Evolutionary conservation across 2,888 invertebrate species (phyloP), one percentile per base, ranked within the genome.

Genomic region (Tillus elongatus): DNA sequence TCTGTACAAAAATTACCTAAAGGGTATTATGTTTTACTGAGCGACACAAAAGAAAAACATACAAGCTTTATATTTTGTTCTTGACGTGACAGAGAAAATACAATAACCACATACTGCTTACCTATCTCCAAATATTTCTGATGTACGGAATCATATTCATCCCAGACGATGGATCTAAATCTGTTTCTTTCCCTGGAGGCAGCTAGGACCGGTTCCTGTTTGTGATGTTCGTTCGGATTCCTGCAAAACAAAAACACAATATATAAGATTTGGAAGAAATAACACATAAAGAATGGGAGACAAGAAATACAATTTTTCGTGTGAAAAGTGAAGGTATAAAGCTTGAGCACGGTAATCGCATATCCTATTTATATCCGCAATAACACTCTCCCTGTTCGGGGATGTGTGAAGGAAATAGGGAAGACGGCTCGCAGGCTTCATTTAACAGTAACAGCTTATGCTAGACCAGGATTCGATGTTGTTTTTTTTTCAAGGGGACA

Each of bases 61-160:
- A n/a, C n/a, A n/a, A n/a, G n/a, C n/a, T n/a, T n/a, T n/a, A n/a
- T n/a, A n/a, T n/a, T n/a, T n/a, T n/a, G n/a, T n/a, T n/a, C n/a
- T n/a, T n/a, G n/a, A n/a, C n/a, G n/a, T n/a, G n/a, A n/a, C n/a
- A n/a, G n/a, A n/a, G n/a, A n/a, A n/a, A n/a, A n/a, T n/a, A n/a
- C n/a, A n/a, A n/a, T n/a, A n/a, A n/a, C n/a, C n/a, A n/a, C n/a
- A n/a, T n/a, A n/a, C n/a, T n/a, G n/a, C 78, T 78, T 67, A 91
- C 91, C 85, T 61, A 91, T 87, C 75, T 89, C 89, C 57, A 93
- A 72, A 68, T 91, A 93, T 63, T 91, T 90, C 61, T 92, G 91
- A 70, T 90, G 89, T 43, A 87, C 80, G 1, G 86, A 83, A 63
- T 91, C 90, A 68, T 92, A 93, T 58, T 86, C 83, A 51, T 91